phyloP scores from a whole-genome alignment of 2,797 vertebrate species.

The Paramormyrops hopkinsi region DNA sequence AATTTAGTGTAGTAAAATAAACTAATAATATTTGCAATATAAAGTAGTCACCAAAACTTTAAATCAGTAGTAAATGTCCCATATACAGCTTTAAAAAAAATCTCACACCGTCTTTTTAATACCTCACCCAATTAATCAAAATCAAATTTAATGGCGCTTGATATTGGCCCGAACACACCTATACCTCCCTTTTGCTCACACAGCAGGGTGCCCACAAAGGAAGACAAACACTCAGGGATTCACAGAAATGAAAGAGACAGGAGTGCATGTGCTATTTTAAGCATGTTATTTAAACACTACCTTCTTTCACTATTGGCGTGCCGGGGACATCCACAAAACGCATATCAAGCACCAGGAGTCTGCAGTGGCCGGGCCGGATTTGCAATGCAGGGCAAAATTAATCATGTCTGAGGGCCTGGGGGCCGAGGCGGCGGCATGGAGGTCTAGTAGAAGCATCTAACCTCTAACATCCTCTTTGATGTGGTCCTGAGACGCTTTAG shows the following conservation, averaged over 20 bases:
- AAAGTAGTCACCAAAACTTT: not conserved
- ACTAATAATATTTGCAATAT: not conserved
- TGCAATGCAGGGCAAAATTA: conserved; percentile 24
- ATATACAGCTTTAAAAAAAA: not conserved
- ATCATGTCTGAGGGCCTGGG: conserved; percentile 32
- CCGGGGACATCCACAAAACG: not conserved
- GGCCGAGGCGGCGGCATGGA: conserved; percentile 30
- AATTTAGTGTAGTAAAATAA: not conserved
- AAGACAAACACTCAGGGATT: conserved; percentile 18
- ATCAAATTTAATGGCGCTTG: not conserved
- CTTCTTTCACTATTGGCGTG: not conserved
- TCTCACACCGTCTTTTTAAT: not conserved
- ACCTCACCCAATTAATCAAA: not conserved
- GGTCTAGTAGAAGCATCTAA: conserved; percentile 39
- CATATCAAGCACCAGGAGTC: not conserved
- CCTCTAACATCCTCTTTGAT: conserved; percentile 47
- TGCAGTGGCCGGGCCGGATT: not conserved
- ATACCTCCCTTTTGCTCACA: not conserved
- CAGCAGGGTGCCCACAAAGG: not conserved
- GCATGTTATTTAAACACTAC: not conserved
- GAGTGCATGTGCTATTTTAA: not conserved
- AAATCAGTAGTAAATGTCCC: not conserved
- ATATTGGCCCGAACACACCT: not conserved
- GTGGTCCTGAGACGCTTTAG: conserved; percentile 46
- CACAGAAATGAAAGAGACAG: not conserved